These are phyloP conservation scores for Gari tellinella DNA, from an alignment of 2,888 invertebrate species.

Conservation along the genomic window DNA sequence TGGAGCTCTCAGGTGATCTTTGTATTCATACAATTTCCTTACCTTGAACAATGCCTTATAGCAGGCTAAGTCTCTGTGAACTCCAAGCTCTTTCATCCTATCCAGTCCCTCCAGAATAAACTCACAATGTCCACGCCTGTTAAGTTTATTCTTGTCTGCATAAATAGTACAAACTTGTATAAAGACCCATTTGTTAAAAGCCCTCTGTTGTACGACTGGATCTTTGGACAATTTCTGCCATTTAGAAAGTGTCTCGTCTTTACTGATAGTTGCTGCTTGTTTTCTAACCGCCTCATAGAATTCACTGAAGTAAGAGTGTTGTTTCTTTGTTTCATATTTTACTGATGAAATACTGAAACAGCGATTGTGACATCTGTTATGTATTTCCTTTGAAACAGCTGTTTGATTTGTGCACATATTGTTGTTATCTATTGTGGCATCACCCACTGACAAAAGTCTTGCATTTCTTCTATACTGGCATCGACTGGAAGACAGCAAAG, in stretches of 20 bases:
- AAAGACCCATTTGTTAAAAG: conserved; percentile 73
- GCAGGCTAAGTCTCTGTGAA: conserved; percentile 89
- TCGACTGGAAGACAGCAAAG: too few relatives aligned
- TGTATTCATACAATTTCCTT: conserved; percentile 64
- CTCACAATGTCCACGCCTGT: conserved; percentile 94
- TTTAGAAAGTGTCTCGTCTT: not conserved
- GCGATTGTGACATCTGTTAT: too few relatives aligned
- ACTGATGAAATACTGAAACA: too few relatives aligned
- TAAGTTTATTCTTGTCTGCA: conserved; percentile 87
- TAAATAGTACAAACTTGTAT: conserved; percentile 86
- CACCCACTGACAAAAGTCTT: too few relatives aligned
- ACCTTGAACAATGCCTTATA: conserved; percentile 93
- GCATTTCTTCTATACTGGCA: too few relatives aligned
- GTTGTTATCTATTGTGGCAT: too few relatives aligned
- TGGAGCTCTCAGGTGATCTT: too few relatives aligned
- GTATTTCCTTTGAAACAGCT: too few relatives aligned
- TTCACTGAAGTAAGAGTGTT: not conserved
- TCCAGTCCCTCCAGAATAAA: conserved; percentile 96
- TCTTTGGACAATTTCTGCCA: conserved; percentile 1
- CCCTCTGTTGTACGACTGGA: conserved; percentile 22
- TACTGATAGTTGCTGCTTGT: not conserved
- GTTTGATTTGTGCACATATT: too few relatives aligned
- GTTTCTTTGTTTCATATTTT: not conserved
- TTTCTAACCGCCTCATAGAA: conserved; percentile 14
- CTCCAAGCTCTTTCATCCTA: conserved; percentile 95